A percentile compares a stretch with the other conserved stretches of the same genome.
Conservation (phyloP, 2,797 vertebrate genomes). For the Phalloptychus januarius region DNA sequence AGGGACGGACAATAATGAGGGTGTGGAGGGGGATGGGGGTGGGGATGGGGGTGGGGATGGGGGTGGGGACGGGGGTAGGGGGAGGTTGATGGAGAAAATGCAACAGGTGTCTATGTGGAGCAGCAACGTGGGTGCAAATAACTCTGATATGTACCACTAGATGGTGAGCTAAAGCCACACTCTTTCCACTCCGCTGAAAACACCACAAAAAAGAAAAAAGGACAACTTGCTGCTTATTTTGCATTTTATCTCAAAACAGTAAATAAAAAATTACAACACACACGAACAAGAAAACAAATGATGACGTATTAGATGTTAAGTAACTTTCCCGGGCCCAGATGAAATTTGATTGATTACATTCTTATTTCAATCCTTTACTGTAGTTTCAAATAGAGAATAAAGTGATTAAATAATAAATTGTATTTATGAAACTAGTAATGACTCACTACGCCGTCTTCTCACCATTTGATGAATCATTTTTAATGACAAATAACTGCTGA, state of each 20-base stretch:
- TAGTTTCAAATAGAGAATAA: not conserved
- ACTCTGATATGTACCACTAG: slow-evolving; percentile 56
- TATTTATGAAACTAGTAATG: not conserved
- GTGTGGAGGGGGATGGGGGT: no score
- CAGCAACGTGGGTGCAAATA: not conserved
- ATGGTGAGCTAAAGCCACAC: slow-evolving; percentile 66
- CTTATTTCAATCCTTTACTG: not conserved
- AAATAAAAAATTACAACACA: not conserved
- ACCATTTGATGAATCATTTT: slow-evolving; percentile 1
- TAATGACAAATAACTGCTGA: slow-evolving; percentile 6
- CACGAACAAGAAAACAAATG: not conserved
- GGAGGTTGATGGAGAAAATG: not conserved
- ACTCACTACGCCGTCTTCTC: not conserved
- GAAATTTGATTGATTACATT: not conserved
- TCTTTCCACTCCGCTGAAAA: slow-evolving; percentile 18
- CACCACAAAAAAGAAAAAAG: not conserved
- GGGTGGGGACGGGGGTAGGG: no score
- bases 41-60: no score
- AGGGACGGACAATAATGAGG: not conserved
- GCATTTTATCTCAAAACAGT: not conserved
- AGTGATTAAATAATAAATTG: not conserved
- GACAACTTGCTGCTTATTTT: not conserved
- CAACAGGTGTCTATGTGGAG: slow-evolving; percentile 61
- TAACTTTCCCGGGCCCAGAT: not conserved
- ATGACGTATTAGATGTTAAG: not conserved